Evolutionary conservation across 2,888 invertebrate genomes (phyloP).

Genomic region (Aproaerema taeniolella): DNA sequence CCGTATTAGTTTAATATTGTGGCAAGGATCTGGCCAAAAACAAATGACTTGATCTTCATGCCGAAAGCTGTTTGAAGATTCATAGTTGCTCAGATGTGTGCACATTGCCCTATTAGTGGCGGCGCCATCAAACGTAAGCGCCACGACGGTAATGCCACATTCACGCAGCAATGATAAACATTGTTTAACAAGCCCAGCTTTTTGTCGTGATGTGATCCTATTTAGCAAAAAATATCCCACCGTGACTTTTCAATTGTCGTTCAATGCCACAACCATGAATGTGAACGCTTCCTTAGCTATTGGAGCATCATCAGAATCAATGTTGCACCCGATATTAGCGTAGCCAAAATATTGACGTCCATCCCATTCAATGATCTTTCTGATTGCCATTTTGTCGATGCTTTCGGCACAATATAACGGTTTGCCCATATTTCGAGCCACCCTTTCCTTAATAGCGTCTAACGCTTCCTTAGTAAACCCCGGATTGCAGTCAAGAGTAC

Average conservation of each 20-base stretch:
- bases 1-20: constrained; percentile 18
- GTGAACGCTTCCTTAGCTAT: not conserved
- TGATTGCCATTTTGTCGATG: constrained; percentile 5
- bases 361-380: constrained; percentile 14
- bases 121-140: constrained; percentile 13
- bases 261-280: constrained; percentile 2
- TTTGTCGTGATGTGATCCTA: not conserved
- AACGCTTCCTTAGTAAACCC: not conserved
- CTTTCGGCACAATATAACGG: not conserved
- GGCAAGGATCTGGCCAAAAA: constrained; percentile 13
- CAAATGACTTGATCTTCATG: constrained; percentile 3
- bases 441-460: not conserved
- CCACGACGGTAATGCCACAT: constrained; percentile 7
- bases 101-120: constrained; percentile 2
- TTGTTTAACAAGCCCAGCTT: constrained; percentile 6
- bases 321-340: constrained; percentile 11
- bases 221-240: constrained; percentile 9
- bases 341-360: constrained; percentile 14
- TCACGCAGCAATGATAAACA: constrained; percentile 8
- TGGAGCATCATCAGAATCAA: not conserved
- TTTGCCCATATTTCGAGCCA: not conserved
- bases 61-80: not conserved
- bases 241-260: constrained; percentile 8
- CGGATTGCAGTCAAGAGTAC: not conserved
- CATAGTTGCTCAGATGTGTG: not conserved